phyloP scores from a whole-genome alignment of 2,113 vertebrate species.

The Siphamia tubifer region DNA sequence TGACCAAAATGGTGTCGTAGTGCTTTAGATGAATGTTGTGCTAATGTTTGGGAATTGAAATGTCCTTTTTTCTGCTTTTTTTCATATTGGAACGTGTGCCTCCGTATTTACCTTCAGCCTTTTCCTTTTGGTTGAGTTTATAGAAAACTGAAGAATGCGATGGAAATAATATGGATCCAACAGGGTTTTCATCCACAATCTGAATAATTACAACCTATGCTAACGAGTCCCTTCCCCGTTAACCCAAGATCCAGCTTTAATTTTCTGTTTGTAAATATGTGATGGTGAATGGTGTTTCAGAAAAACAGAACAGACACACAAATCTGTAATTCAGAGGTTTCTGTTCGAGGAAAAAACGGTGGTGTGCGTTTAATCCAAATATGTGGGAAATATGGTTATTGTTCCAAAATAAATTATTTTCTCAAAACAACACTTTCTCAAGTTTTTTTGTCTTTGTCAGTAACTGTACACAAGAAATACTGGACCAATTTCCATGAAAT shows the following conservation, averaged over 20 bases:
- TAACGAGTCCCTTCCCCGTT: no score
- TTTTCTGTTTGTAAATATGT: constrained; percentile 36
- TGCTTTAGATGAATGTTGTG: not conserved
- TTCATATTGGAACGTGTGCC: constrained; percentile 23
- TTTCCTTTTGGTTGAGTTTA: not conserved
- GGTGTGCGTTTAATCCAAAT: constrained; percentile 69
- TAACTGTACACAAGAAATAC: no score
- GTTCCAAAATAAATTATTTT: constrained; percentile 84
- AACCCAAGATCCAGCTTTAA: constrained; percentile 39
- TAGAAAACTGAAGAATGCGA: not conserved
- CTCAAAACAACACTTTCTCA: constrained; percentile 63
- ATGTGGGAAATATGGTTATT: constrained; percentile 69
- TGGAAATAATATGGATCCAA: not conserved
- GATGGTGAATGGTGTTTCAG: constrained; percentile 1
- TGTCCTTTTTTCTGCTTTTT: constrained; percentile 31
- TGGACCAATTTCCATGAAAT: no score
- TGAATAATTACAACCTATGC: not conserved
- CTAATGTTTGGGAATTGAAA: constrained; percentile 5
- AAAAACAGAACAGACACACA: constrained; percentile 5
- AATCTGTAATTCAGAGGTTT: constrained; percentile 36
- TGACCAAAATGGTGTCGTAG: constrained; percentile 26
- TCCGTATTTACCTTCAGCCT: constrained; percentile 35
- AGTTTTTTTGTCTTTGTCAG: no score
- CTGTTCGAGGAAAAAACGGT: constrained; percentile 54
- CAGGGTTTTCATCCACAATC: not conserved